Conservation (phyloP, 2,888 invertebrate genomes). For the Mayetiola destructor region DNA sequence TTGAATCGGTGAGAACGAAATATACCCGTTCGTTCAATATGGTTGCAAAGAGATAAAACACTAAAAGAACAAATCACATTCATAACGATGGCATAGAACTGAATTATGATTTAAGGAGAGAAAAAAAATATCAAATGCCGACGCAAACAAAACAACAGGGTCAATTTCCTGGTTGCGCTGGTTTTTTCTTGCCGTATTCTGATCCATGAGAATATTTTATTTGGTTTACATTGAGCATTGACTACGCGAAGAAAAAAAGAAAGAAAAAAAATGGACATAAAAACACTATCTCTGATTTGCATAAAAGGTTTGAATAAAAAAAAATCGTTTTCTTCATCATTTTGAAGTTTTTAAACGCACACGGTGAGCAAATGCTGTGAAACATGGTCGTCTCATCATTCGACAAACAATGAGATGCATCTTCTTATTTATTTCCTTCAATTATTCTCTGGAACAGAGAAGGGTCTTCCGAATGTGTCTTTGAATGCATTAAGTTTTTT, state of each 20-base stretch:
- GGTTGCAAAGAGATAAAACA: neutral
- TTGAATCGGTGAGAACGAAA: neutral
- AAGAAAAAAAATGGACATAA: conserved; percentile 6
- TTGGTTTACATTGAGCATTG: neutral
- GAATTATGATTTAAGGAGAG: neutral
- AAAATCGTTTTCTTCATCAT: no score
- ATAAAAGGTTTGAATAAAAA: conserved; percentile 12
- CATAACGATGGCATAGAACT: neutral
- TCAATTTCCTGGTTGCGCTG: conserved; percentile 2
- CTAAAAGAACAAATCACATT: neutral
- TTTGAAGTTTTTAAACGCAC: no score
- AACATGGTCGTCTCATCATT: no score
- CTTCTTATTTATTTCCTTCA: no score
- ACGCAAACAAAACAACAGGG: neutral
- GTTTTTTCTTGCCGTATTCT: neutral
- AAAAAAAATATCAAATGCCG: neutral
- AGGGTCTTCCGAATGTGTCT: no score
- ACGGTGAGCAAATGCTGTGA: no score
- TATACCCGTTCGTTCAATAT: neutral
- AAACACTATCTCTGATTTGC: conserved; percentile 11
- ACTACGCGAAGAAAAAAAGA: neutral
- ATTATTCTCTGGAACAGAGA: no score
- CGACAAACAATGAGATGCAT: no score
- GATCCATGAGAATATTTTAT: conserved; percentile 4
- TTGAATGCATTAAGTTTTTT: no score